Base-by-base conservation (phyloP, 2,888 invertebrate species). In the Caenorhabditis angaria region DNA sequence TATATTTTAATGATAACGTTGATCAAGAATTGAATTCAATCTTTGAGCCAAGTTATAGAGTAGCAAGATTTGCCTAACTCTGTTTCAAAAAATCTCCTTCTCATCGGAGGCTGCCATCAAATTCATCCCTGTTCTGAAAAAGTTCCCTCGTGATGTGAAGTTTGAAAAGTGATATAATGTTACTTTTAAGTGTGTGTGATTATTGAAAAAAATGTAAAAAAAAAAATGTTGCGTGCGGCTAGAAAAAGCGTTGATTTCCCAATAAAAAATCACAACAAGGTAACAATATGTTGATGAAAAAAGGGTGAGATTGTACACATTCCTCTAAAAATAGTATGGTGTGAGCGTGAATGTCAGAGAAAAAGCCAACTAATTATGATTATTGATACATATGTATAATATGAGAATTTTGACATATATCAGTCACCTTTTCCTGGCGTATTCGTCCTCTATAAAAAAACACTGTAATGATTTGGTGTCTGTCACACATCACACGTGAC, bases 381-480 rank as follows among this genome's bases (percentile, higher is more conserved):
- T 14, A 51, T 14, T 24, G 5, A 4, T 5, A 51, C 14, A 54
- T 54, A n/a, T 32, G 32, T 10, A 56, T 14, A 5, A 35, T 5
- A 55, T 28, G 27, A 6, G 14, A 12, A 55, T 4, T 27, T 55
- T 22, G 12, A 51, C n/a, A 54, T 14, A 32, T 28, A 32, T 28
- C 20, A 10, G 3, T 58, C 67, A 72, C 72, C 72, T 72, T 72
- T 60, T 72, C 72, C 55, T 72, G 72, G 55, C 72, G 72, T 58
- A 72, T 61, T 50, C 72, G 72, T 65, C 72, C 72, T 72, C 72
- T 72, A 72, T 54, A 72, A 72, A 58, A 67, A 66, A 27, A 61
- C 10, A n/a, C 14, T 24, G 6, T 50, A 50, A 50, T 3, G 22
- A 22, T 20, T 4, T 5, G 20, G 20, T 14, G 20, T 48, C 2